Percentiles rank a stretch among this genome's conserved stretches.
These are phyloP conservation scores for Cirrhinus molitorella DNA, from an alignment of 2,797 vertebrate genomes.

Conservation along the genomic window DNA sequence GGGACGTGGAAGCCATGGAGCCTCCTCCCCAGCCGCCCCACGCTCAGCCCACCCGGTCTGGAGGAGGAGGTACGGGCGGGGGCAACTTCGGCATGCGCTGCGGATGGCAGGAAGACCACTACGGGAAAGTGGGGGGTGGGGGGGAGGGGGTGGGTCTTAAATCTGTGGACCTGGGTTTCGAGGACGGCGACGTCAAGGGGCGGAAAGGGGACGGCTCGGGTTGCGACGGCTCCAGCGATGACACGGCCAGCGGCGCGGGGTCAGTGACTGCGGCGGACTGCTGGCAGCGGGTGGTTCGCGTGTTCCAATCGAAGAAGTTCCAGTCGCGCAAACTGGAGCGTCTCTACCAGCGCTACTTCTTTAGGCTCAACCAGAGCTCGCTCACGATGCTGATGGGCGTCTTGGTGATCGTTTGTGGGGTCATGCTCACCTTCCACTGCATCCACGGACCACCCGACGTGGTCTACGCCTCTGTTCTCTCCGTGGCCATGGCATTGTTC, in stretches of 20 bases:
- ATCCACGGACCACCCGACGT: conserved; percentile 80
- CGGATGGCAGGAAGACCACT: conserved; percentile 96
- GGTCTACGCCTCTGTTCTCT: conserved; percentile 83
- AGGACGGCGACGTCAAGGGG: conserved; percentile 84
- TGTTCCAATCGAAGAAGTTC: conserved; percentile 96
- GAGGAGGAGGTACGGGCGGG: conserved; percentile 68
- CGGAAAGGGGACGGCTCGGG: conserved; percentile 72
- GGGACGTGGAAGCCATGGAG: conserved; percentile 90
- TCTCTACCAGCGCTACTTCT: conserved; percentile 97
- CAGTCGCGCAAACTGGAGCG: conserved; percentile 94
- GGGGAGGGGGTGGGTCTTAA: conserved; percentile 87
- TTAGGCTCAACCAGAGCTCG: conserved; percentile 97
- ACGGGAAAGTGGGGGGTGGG: conserved; percentile 82
- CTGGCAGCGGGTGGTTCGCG: conserved; percentile 85
- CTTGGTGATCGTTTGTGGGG: conserved; percentile 89
- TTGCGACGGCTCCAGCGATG: conserved; percentile 63
- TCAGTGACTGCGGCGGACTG: conserved; percentile 79
- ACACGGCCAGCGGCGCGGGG: conserved; percentile 71
- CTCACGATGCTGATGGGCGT: conserved; percentile 97
- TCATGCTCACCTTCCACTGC: conserved; percentile 94
- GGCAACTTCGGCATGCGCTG: conserved; percentile 84
- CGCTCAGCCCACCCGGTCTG: conserved; percentile 76
- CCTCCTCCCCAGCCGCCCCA: conserved; percentile 78
- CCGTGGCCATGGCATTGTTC: conserved; percentile 87
- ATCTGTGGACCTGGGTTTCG: conserved; percentile 86